Evolutionary conservation across 2,888 invertebrate species (phyloP), one percentile per base, ranked within the genome.

Genomic region (Sinodicranocentrus sp.): DNA sequence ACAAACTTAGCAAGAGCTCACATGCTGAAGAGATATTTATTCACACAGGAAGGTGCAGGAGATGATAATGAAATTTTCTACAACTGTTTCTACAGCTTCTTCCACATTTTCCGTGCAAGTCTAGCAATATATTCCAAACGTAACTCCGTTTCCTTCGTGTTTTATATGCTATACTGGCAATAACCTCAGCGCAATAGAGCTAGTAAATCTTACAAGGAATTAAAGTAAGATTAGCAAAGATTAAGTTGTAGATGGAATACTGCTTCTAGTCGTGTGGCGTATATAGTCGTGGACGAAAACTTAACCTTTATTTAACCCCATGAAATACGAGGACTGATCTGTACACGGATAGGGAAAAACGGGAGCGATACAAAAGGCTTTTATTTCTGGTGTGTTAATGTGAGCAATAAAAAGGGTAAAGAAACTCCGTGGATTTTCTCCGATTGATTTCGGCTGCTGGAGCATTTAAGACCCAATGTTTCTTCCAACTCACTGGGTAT

Each of bases 161-260:
- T 3, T 17, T 63, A 6, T 13, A 8, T 48, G 5, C 48, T 15
- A 10, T 26, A 61, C 25, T n/a, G 6, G 28, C 10, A 61, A 61
- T 68, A 44, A 25, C 25, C 25, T 71, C 54, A 8, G 70, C 21
- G 67, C 33, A 72, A 59, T 26, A 54, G 26, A 33, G 19, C 23
- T 63, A 33, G 72, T 73, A 82, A 73, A 73, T 73, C 68, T 67
- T 82, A 5, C 44, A 28, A 44, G 80, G 80, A 82, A 73, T 82
- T 73, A 82, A 67, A 73, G 68, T 52, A 28, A 61, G 80, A 82
- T 82, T 82, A 82, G 73, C 48, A 39, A 48, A 73, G 80, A 82
- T 82, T 82, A 68, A 82, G 73, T 57, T 80, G 80, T 52, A 52
- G 52, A 2, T n/a, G 52, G 52, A n/a, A 39, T 8, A 39, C 39